Percentiles rank a stretch among this genome's conserved stretches.
Evolutionary conservation across 2,113 vertebrate species (phyloP).

Genomic region (Festucalex cinctus): DNA sequence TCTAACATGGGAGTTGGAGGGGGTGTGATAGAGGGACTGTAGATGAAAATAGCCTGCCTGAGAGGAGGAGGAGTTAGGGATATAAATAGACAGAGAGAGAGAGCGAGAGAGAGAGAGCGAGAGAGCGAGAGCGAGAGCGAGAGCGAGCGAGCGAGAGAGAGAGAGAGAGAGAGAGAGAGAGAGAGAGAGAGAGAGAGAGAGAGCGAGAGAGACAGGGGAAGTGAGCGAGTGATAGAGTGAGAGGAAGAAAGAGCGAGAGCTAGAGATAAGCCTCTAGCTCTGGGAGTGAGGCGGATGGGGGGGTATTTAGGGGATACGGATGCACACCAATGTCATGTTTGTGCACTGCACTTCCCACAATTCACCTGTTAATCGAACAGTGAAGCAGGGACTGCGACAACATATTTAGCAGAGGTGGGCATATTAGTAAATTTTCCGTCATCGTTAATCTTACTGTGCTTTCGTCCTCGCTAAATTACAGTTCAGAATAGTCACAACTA

Average conservation of each 20-base stretch:
- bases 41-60: constrained; percentile 59
- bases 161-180: constrained; percentile 40
- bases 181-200: constrained; percentile 27
- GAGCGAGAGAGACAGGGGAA: constrained; percentile 9
- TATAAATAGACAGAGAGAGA: constrained; percentile 53
- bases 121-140: constrained; percentile 7
- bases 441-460: too few species aligned
- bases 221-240: constrained; percentile 1
- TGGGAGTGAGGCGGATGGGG: constrained; percentile 7
- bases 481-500: too few species aligned
- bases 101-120: constrained; percentile 20
- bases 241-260: constrained; percentile 39
- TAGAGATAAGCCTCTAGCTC: constrained; percentile 49
- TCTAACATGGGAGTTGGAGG: constrained; percentile 33
- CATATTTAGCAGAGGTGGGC: neutral
- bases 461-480: too few species aligned
- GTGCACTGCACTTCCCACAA: constrained; percentile 21
- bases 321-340: constrained; percentile 34
- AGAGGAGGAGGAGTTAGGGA: constrained; percentile 52
- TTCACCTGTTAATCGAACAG: constrained; percentile 33
- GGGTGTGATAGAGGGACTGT: constrained; percentile 34
- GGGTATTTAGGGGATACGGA: neutral
- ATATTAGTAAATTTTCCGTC: too few species aligned
- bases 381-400: neutral
- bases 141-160: neutral